Conservation (phyloP, 2,797 vertebrate species). For the Coregonus sp. region DNA sequence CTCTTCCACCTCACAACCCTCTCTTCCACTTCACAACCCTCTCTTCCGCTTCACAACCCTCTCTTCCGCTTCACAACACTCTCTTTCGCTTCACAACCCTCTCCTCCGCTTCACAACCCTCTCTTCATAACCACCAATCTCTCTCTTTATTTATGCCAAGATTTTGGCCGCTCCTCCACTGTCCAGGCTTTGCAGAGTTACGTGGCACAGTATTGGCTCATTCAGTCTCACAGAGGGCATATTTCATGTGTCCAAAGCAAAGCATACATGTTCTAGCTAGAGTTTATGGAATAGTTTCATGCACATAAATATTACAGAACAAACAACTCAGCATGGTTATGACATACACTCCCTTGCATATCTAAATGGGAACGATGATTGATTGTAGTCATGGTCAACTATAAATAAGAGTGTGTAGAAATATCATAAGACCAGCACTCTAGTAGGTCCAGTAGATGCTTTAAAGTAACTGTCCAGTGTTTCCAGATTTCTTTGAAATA, state of each 20-base stretch:
- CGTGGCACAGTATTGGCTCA: conserved; percentile 22
- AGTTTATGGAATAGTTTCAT: conserved; percentile 1
- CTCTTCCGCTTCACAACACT: too few relatives aligned
- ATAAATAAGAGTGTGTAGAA: conserved; percentile 8
- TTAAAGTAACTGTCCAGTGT: too few relatives aligned
- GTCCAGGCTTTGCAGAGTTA: conserved; percentile 44
- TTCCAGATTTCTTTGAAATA: too few relatives aligned
- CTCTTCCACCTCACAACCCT: too few relatives aligned
- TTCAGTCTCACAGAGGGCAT: conserved; percentile 13
- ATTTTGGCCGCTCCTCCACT: conserved; percentile 36
- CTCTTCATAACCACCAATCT: not conserved
- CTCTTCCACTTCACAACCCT: too few relatives aligned
- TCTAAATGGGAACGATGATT: not conserved
- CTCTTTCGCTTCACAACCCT: too few relatives aligned
- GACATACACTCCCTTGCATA: conserved; percentile 5
- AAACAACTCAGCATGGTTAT: not conserved
- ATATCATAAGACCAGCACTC: not conserved
- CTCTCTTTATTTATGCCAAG: conserved; percentile 46
- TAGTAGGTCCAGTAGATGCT: not conserved
- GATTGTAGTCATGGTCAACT: not conserved
- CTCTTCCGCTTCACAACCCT: too few relatives aligned
- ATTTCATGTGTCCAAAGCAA: conserved; percentile 29
- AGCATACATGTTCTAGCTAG: not conserved
- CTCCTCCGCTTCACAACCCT: too few relatives aligned
- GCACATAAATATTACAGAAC: conserved; percentile 6